Base-by-base conservation (phyloP, 2,888 invertebrate genomes). In the Xylota segnis region DNA sequence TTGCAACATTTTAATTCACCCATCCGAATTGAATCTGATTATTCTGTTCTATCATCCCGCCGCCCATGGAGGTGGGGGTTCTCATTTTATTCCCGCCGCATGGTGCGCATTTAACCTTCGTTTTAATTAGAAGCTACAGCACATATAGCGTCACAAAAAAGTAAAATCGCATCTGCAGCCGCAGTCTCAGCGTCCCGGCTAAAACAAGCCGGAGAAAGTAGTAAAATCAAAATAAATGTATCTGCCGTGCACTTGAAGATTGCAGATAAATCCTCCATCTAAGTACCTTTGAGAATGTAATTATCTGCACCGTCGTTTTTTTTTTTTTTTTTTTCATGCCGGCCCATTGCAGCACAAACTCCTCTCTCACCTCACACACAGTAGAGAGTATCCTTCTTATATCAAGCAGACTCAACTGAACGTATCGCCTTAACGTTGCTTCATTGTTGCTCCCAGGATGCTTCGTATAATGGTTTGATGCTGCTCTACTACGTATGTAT, bases 271-370 rank as follows among this genome's bases (percentile, higher is more conserved):
- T 86, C 86, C 82, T 68, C 56, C n/a, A 65, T 72, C 81, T 77
- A 86, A 82, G 82, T 86, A 82, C 82, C 86, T 82, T 86, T 86
- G 86, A 82, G 82, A 86, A 86, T 86, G 86, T 86, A 86, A 86
- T 86, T 86, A 86, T 86, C 86, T 86, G 86, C 72, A 82, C 77
- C 71, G 63, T 63, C 68, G 14, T 76, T 66, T 75, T 65, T 34
- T 45, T 54, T 71, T 34, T 45, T 16, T 43, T 58, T 56, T 45
- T 45, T 68, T 18, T 40, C 5, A 32, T 34, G 29, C 37, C 59
- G 37, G 16, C 34, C 58, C 52, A 52, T 50, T 74, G 52, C 54
- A 61, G 37, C 16, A 45, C 18, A 27, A 34, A 29, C 37, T 34
- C 34, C 10, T 37, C 37, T 10, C 37, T 18, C 32, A 50, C 47